Evolutionary conservation across 1,140 invertebrate species (phyloP).

Genomic region (Drosophila kurseongensis): DNA sequence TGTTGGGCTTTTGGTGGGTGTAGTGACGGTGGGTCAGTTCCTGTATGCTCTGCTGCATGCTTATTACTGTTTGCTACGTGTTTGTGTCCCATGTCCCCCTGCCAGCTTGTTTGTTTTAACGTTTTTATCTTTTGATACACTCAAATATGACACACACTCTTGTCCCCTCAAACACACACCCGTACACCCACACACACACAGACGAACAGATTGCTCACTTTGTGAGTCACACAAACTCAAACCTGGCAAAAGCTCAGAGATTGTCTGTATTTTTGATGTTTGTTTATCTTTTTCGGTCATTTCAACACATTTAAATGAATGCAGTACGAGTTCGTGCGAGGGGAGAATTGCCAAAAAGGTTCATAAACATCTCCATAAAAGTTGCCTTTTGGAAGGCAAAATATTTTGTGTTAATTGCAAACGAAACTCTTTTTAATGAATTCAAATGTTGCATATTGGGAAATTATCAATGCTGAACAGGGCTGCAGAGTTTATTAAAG

Average conservation of each 20-base stretch:
- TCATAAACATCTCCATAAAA: constrained; percentile 14
- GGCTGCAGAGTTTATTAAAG: too few relatives aligned
- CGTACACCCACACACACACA: constrained; percentile 13
- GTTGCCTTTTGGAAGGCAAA: constrained; percentile 2
- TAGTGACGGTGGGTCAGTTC: constrained; percentile 36
- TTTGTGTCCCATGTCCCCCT: constrained; percentile 49
- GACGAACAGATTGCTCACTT: constrained; percentile 71
- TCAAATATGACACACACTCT: constrained; percentile 65
- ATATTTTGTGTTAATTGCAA: constrained; percentile 13
- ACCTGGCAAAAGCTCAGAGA: constrained; percentile 51
- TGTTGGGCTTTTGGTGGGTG: background rate
- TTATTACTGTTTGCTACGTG: constrained; percentile 82
- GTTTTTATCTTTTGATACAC: constrained; percentile 82
- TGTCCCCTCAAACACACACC: constrained; percentile 30
- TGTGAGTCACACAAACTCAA: constrained; percentile 59
- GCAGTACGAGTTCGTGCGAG: background rate
- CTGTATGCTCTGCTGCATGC: constrained; percentile 72
- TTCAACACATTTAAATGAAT: constrained; percentile 77
- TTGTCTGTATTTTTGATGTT: constrained; percentile 62
- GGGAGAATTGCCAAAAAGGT: background rate
- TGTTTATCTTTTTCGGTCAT: constrained; percentile 73
- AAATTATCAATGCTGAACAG: background rate
- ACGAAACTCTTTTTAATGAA: constrained; percentile 1
- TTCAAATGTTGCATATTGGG: constrained; percentile 1
- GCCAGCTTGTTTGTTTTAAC: constrained; percentile 70